Conservation (phyloP, 2,113 vertebrate genomes). For the Percina caprodes region DNA sequence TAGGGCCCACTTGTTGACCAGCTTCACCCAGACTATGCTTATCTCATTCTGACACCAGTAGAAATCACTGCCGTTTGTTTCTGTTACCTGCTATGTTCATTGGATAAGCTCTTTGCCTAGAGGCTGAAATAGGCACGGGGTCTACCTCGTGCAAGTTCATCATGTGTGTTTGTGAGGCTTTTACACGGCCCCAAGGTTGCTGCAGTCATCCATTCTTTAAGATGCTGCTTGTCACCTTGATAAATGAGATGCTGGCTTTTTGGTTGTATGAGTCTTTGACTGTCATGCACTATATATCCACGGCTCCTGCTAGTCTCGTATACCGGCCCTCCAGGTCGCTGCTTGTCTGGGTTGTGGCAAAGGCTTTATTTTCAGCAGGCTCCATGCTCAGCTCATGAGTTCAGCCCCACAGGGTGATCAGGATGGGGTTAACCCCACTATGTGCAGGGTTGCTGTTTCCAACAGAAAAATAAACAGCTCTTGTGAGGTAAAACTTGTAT, state of each 20-base stretch:
- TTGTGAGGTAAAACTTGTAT: neutral
- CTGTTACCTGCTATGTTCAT: conserved; percentile 18
- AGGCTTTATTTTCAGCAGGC: neutral
- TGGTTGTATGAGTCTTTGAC: conserved; percentile 55
- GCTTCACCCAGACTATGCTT: neutral
- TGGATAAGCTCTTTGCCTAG: conserved; percentile 22
- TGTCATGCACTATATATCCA: conserved; percentile 54
- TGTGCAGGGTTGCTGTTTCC: neutral
- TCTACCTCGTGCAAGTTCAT: conserved; percentile 72
- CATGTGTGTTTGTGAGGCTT: conserved; percentile 73
- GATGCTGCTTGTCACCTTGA: conserved; percentile 71
- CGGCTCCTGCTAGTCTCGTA: conserved; percentile 35
- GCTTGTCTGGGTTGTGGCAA: neutral
- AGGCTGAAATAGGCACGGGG: conserved; percentile 15
- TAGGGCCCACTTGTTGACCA: neutral
- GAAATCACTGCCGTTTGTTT: conserved; percentile 13
- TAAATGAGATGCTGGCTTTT: conserved; percentile 67
- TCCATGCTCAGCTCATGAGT: conserved; percentile 12
- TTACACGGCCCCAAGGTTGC: conserved; percentile 74
- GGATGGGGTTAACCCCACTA: neutral
- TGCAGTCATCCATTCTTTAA: conserved; percentile 75
- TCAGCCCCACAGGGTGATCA: conserved; percentile 15
- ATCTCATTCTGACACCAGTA: neutral
- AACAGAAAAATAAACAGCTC: neutral
- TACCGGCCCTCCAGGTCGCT: conserved; percentile 22